These are phyloP conservation scores for Corythornis madagascariensis DNA, from an alignment of 2,113 vertebrate genomes.

Conservation along the genomic window DNA sequence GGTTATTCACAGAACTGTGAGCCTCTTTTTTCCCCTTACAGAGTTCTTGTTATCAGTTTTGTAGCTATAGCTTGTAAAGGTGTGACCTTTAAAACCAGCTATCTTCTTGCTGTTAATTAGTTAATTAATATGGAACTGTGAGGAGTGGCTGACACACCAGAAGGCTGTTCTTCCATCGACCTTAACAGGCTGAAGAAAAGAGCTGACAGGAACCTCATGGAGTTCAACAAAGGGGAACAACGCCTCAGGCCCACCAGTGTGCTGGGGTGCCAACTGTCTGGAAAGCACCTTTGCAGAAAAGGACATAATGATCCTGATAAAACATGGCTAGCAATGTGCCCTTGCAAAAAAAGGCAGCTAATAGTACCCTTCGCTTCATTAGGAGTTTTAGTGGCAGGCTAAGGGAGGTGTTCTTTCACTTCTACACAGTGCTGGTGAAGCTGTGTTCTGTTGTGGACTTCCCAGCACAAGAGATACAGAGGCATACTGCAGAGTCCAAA, in stretches of 20 bases:
- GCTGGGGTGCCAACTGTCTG: fast-evolving
- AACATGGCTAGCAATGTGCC: background rate
- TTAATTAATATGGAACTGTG: background rate
- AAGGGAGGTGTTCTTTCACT: no score
- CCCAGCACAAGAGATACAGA: background rate
- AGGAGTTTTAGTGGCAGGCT: no score
- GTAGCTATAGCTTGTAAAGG: background rate
- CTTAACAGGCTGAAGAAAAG: background rate
- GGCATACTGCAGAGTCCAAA: background rate
- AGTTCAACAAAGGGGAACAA: background rate
- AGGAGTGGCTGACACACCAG: background rate
- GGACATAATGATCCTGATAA: background rate
- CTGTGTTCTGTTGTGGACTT: background rate
- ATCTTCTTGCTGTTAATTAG: background rate
- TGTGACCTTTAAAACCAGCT: background rate
- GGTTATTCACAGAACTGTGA: background rate
- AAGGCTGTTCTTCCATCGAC: background rate
- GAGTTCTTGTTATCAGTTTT: background rate
- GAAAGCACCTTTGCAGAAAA: background rate
- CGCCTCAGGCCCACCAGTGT: background rate
- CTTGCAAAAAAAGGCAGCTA: background rate
- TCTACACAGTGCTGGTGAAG: background rate
- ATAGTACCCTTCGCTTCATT: no score
- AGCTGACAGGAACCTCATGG: background rate
- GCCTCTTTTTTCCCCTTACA: background rate